phyloP scores from a whole-genome alignment of 2,888 invertebrate genomes.

The Drosophila rellima region DNA sequence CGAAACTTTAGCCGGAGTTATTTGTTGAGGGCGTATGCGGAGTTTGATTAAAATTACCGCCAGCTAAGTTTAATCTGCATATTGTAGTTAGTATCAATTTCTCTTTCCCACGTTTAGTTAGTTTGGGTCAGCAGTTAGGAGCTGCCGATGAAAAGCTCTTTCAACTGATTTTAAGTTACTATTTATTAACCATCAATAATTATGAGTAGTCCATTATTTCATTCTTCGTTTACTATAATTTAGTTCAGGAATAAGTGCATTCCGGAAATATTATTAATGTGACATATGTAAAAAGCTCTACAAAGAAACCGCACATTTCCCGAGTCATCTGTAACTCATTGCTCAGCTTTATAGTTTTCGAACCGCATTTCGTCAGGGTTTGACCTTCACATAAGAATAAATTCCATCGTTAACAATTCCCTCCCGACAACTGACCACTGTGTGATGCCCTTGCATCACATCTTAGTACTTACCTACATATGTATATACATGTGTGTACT shows the following conservation, averaged over 20 bases:
- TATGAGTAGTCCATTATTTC: background rate
- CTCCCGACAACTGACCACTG: conserved; percentile 3
- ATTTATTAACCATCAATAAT: background rate
- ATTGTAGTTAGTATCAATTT: conserved; percentile 18
- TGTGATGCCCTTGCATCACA: conserved; percentile 8
- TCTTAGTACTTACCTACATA: background rate
- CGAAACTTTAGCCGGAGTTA: conserved; percentile 52
- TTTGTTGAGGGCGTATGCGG: conserved; percentile 58
- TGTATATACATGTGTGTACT: conserved; percentile 1
- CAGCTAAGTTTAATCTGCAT: conserved; percentile 49
- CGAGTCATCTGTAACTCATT: background rate
- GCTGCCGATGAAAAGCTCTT: background rate
- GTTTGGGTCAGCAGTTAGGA: background rate
- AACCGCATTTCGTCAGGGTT: conserved; percentile 16
- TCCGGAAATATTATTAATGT: background rate
- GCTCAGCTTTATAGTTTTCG: background rate
- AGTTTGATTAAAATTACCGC: conserved; percentile 42
- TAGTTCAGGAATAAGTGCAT: background rate
- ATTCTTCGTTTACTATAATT: background rate
- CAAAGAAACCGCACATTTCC: background rate
- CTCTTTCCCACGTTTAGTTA: conserved; percentile 62
- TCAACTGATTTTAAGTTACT: background rate
- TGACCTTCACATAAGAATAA: conserved; percentile 36
- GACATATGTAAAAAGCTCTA: conserved; percentile 1
- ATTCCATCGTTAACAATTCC: conserved; percentile 24